A percentile compares a stretch with the other conserved stretches of the same genome.
Evolutionary conservation across 1,140 invertebrate genomes (phyloP).

Genomic region (Aphidius ervi): DNA sequence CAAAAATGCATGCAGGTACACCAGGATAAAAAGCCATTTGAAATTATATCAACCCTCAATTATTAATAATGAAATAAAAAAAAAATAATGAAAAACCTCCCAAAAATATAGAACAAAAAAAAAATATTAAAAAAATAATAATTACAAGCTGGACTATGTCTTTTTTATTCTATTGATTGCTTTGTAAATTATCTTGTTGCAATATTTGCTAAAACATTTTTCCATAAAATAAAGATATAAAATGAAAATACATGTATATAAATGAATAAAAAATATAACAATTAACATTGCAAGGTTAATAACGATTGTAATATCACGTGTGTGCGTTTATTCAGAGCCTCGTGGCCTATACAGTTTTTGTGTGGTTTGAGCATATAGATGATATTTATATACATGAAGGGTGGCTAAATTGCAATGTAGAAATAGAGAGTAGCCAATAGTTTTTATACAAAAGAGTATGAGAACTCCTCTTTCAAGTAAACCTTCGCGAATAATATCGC

Average conservation of each 20-base stretch:
- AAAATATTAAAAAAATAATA: too few relatives aligned
- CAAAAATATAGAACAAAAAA: too few relatives aligned
- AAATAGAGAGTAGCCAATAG: slow-evolving; percentile 18
- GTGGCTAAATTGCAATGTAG: slow-evolving; percentile 11
- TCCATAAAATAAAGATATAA: slow-evolving; percentile 17
- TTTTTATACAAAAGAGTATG: slow-evolving; percentile 10
- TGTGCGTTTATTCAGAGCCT: slow-evolving; percentile 30
- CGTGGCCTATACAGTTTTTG: slow-evolving; percentile 8
- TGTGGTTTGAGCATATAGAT: slow-evolving; percentile 11
- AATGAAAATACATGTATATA: slow-evolving; percentile 4
- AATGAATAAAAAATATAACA: slow-evolving; percentile 30
- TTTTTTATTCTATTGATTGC: too few relatives aligned
- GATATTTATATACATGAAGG: not conserved
- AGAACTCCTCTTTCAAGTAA: not conserved
- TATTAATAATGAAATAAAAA: too few relatives aligned
- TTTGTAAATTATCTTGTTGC: too few relatives aligned
- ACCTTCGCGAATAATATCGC: slow-evolving; percentile 29
- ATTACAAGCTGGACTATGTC: too few relatives aligned
- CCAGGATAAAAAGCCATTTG: too few relatives aligned
- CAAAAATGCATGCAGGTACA: too few relatives aligned
- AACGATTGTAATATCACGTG: slow-evolving; percentile 36
- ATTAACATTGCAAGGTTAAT: slow-evolving; percentile 38
- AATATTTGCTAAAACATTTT: not conserved
- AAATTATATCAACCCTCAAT: too few relatives aligned
- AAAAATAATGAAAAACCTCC: too few relatives aligned